These are phyloP conservation scores for Microtus richardsoni DNA, from an alignment of 2,113 vertebrate species.

Conservation along the genomic window DNA sequence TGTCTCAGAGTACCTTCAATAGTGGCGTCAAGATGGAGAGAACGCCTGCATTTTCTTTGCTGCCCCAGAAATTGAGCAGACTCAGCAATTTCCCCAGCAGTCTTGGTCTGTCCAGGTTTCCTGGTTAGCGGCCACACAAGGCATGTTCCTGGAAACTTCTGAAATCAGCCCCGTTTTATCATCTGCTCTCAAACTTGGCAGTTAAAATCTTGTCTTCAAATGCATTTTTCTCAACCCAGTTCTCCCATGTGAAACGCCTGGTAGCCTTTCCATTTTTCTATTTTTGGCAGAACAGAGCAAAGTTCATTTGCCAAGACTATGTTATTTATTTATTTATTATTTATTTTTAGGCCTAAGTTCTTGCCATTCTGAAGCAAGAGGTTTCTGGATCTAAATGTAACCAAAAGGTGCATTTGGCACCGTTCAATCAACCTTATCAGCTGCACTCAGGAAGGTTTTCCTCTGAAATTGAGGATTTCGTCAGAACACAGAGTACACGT, in stretches of 20 bases:
- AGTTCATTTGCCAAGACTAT: background rate
- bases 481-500: conserved; percentile 2
- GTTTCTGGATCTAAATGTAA: conserved; percentile 54
- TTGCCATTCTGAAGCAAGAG: conserved; percentile 29
- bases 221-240: conserved; percentile 22
- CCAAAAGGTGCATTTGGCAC: conserved; percentile 50
- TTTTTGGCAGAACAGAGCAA: background rate
- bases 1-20: conserved; percentile 45
- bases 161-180: background rate
- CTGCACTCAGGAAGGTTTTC: conserved; percentile 19
- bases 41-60: conserved; percentile 21
- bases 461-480: conserved; percentile 30
- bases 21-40: background rate
- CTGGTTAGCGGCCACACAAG: background rate
- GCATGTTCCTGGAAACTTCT: background rate
- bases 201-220: conserved; percentile 19
- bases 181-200: background rate
- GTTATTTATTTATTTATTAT: background rate
- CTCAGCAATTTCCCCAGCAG: background rate
- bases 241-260: background rate
- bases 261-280: background rate
- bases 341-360: background rate
- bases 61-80: background rate
- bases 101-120: background rate
- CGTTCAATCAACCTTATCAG: conserved; percentile 37